A percentile compares a stretch with the other conserved stretches of the same genome.
phyloP scores from a whole-genome alignment of 2,888 invertebrate species.

The Trissoscelio sp. region DNA sequence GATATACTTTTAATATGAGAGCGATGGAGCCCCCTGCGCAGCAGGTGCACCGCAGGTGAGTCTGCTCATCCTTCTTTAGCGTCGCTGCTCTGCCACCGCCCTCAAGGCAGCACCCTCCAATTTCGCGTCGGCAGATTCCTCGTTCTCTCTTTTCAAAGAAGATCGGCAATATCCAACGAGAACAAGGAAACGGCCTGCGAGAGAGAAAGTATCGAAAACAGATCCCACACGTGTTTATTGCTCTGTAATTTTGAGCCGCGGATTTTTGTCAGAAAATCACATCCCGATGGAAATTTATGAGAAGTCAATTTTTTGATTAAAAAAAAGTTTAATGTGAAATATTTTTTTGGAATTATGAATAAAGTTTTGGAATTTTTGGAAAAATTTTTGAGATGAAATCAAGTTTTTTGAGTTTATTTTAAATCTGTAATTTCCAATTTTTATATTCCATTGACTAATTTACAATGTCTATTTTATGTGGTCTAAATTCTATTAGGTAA shows the following conservation, averaged over 20 bases:
- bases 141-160: constrained; percentile 56
- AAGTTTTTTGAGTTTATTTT: too few species aligned
- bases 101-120: constrained; percentile 69
- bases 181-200: constrained; percentile 50
- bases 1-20: constrained; percentile 65
- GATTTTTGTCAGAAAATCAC: constrained; percentile 25
- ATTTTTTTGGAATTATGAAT: too few species aligned
- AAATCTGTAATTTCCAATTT: too few species aligned
- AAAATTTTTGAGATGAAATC: too few species aligned
- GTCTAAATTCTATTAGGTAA: too few species aligned
- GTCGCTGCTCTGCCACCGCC: constrained; percentile 72
- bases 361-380: too few species aligned
- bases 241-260: constrained; percentile 37
- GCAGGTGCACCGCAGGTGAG: constrained; percentile 83
- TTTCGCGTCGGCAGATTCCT: constrained; percentile 63
- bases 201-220: constrained; percentile 53
- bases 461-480: too few species aligned
- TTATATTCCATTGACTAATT: too few species aligned
- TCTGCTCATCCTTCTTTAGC: constrained; percentile 76
- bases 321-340: too few species aligned
- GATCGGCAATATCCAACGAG: constrained; percentile 58
- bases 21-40: constrained; percentile 82
- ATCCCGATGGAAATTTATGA: not conserved
- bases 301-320: too few species aligned
- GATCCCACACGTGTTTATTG: constrained; percentile 54